phyloP scores from a whole-genome alignment of 2,888 invertebrate species.

The Drosophila borborema region DNA sequence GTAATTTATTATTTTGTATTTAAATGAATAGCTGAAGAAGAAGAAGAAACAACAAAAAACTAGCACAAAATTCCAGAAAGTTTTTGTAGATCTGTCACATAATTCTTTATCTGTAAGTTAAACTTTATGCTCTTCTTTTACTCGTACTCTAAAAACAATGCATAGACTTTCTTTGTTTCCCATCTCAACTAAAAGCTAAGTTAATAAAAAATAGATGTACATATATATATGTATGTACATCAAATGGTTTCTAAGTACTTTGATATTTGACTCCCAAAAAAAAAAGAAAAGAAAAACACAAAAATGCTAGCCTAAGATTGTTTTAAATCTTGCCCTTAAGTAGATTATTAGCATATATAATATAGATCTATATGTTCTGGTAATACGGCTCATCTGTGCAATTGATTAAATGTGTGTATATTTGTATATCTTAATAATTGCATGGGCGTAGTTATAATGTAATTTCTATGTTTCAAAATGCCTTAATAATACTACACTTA shows the following conservation, averaged over 20 bases:
- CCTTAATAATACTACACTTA: constrained; percentile 54
- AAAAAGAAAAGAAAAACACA: constrained; percentile 44
- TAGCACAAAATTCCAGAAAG: constrained; percentile 59
- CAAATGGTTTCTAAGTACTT: constrained; percentile 39
- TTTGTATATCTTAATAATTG: constrained; percentile 61
- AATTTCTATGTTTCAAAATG: constrained; percentile 57
- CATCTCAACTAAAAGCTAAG: constrained; percentile 50
- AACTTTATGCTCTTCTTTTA: constrained; percentile 43
- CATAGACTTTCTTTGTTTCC: constrained; percentile 49
- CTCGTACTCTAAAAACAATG: constrained; percentile 41
- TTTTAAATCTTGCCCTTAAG: constrained; percentile 83
- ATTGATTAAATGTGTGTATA: constrained; percentile 62
- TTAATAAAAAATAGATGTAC: constrained; percentile 20
- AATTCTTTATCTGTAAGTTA: constrained; percentile 32
- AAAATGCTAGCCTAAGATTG: constrained; percentile 75
- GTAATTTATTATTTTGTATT: constrained; percentile 72
- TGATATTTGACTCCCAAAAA: constrained; percentile 49
- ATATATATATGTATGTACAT: constrained; percentile 44
- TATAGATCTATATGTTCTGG: constrained; percentile 41
- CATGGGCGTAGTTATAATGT: constrained; percentile 60
- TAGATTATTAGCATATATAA: constrained; percentile 56
- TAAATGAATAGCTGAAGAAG: constrained; percentile 46
- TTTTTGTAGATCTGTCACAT: constrained; percentile 53
- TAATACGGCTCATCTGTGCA: constrained; percentile 66
- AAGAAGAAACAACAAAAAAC: constrained; percentile 19